Base-by-base conservation (phyloP, 2,797 vertebrate species). In the Pseudomugil tenellus region DNA sequence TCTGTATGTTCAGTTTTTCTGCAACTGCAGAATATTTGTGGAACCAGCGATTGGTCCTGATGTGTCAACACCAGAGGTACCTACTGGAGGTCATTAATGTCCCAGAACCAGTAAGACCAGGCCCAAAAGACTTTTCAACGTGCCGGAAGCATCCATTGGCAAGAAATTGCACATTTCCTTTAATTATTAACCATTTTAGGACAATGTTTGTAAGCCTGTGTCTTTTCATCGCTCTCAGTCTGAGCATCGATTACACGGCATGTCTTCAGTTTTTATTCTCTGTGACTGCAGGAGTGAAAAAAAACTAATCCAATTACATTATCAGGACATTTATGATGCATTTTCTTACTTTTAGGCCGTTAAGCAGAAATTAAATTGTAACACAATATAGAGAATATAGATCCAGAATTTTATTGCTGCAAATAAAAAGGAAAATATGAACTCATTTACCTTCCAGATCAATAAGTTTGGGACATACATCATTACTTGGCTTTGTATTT, bases 221-320 rank as follows among this genome's bases (percentile, higher is more conserved):
- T 4, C 16, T 39, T 35, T 39, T 39, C 16, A 14, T 23, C 13
- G n/a, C 1, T 23, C 19, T 25, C 8, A 31, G 6, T 39, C 43
- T 17, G 5, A 32, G 25, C 2, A 37, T 25, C 31, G 48, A 46
- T 26, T 48, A 26, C 9, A 48, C 35, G 8, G 11, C 28, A 9
- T 4, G 13, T 4, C 37, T 35, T 60, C 16, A 35, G 34, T 9
- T 10, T 48, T 31, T 43, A 60, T 19, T 51, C 25, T 46, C 59
- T 60, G n/a, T 25, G 12, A 25, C 8, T 70, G 26, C 21, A 0
- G 52, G 11, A 12, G n/a, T n/a, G 17, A 37, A 12, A 13, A 57
- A 48, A 58, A 64, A 34, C 28, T 63, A 70, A 54, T 70, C 48
- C 53, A 63, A 70, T 77, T 63, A 63, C 52, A 59, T 39, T 1